These are phyloP conservation scores for Eupithecia subfuscata DNA, from an alignment of 2,888 invertebrate species.

Conservation along the genomic window DNA sequence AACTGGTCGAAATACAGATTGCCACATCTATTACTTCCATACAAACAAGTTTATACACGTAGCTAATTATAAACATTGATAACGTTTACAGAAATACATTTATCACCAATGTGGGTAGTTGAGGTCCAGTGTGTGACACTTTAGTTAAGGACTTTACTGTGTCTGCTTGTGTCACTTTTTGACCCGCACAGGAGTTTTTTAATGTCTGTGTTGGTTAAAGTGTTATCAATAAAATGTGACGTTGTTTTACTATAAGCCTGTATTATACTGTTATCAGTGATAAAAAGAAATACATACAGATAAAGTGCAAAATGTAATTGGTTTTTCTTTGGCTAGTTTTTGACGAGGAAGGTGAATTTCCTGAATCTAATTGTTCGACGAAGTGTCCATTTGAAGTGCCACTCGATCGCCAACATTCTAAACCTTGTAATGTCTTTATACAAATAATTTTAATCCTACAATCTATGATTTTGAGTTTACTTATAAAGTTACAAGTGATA, in stretches of 20 bases:
- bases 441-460: not conserved
- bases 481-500: conserved; percentile 9
- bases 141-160: conserved; percentile 9
- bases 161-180: not conserved
- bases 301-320: conserved; percentile 23
- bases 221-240: conserved; percentile 19
- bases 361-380: not conserved
- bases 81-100: conserved; percentile 13
- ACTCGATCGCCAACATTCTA: not conserved
- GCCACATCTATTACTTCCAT: conserved; percentile 12
- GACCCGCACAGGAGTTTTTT: not conserved
- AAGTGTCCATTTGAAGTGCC: not conserved
- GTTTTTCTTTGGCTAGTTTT: conserved; percentile 9
- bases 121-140: conserved; percentile 14
- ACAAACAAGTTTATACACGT: conserved; percentile 20
- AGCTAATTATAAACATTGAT: conserved; percentile 23
- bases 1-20: conserved; percentile 15
- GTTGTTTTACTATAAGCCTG: not conserved
- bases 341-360: conserved; percentile 7
- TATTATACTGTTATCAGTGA: conserved; percentile 27
- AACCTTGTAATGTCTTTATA: conserved; percentile 1
- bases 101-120: conserved; percentile 30
- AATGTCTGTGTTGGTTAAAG: not conserved
- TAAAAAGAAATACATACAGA: conserved; percentile 18
- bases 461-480: conserved; percentile 8